phyloP scores from a whole-genome alignment of 2,113 vertebrate species.

The Prionailurus bengalensis region DNA sequence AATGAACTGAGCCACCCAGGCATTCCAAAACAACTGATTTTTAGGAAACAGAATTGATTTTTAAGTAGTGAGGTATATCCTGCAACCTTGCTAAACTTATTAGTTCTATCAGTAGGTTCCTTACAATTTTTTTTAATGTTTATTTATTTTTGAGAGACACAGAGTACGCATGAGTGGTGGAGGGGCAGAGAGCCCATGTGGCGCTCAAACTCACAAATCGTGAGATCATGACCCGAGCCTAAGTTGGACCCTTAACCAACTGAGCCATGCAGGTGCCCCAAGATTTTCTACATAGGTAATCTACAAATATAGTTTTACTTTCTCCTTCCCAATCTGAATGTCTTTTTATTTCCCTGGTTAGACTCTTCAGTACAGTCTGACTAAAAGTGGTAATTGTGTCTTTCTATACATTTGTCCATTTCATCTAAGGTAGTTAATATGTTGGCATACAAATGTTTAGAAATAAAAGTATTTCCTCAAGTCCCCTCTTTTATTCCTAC shows the following conservation, averaged over 20 bases:
- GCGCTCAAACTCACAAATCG: too few species aligned
- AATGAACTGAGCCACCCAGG: too few species aligned
- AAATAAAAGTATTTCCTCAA: conserved; percentile 11
- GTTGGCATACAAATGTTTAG: not conserved
- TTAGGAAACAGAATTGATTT: not conserved
- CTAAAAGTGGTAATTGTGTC: not conserved
- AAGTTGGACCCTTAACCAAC: too few species aligned
- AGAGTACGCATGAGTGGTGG: too few species aligned
- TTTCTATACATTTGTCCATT: conserved; percentile 23
- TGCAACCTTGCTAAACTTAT: not conserved
- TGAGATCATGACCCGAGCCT: too few species aligned
- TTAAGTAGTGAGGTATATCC: not conserved
- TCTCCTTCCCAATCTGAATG: conserved; percentile 8
- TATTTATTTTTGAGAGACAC: too few species aligned
- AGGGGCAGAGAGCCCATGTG: too few species aligned
- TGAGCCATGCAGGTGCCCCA: too few species aligned
- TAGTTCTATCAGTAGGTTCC: conserved; percentile 11
- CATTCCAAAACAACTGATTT: too few species aligned
- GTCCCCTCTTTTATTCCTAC: not conserved
- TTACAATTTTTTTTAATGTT: too few species aligned
- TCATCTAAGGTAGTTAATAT: not conserved
- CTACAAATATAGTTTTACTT: not conserved
- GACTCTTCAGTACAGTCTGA: not conserved
- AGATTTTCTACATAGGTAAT: not conserved
- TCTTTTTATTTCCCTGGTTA: not conserved